Evolutionary conservation across 1,140 invertebrate species (phyloP), one percentile per base, ranked within the genome.

Genomic region (Callitettix versicolor): DNA sequence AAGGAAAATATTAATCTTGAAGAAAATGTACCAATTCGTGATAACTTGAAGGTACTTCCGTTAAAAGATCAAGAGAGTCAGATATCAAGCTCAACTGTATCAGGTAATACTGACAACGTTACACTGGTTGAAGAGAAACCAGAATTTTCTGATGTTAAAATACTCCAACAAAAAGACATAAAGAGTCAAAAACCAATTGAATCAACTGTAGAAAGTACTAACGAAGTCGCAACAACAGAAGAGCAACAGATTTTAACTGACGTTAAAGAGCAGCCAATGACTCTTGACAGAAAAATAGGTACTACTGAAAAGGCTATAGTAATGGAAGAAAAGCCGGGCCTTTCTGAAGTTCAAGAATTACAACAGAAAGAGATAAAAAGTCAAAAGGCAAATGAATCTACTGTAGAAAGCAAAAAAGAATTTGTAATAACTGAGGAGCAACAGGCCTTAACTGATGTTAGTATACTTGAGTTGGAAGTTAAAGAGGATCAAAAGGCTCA

Each of bases 1-100:
- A 30, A 55, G 1, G 42, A 61, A 46, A 20, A 12, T 15, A 17
- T 54, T n/a, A 40, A 52, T 14, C 21, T 61, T n/a, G 53, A 61
- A 46, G 36, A 34, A 20, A 26, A 42, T n/a, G 7, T 47, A 17
- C 21, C 48, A 2, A 11, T 51, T 4, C 3, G 36, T 6, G 48
- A 36, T 51, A 20, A 51, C 30, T 21, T 51, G 15, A 30, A 30
- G 9, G 26, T 30, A 9, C 26, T 30, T 3, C n/a, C n/a, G n/a
- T n/a, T n/a, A n/a, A n/a, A n/a, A n/a, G n/a, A n/a, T n/a, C n/a
- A n/a, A n/a, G n/a, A n/a, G n/a, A n/a, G n/a, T n/a, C n/a, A n/a
- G n/a, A n/a, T n/a, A n/a, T n/a, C n/a, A n/a, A n/a, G n/a, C n/a
- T n/a, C n/a, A n/a, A n/a, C n/a, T n/a, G n/a, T n/a, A n/a, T n/a